Base-by-base conservation (phyloP, 1,140 invertebrate genomes). In the Drosophila virilis region DNA sequence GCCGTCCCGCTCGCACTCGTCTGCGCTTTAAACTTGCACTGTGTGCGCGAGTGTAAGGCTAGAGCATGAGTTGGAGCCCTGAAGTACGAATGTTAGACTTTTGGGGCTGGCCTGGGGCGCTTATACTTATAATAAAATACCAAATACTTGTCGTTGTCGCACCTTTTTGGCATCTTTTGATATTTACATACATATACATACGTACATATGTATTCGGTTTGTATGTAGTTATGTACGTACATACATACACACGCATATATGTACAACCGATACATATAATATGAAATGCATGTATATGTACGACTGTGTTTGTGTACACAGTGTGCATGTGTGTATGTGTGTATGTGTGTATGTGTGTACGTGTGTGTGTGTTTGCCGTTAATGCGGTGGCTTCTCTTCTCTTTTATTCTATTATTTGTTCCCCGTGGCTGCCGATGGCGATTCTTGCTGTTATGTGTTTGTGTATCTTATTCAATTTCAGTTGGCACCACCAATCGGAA, bases 61-160 rank as follows among this genome's bases (percentile, higher is more conserved):
- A n/a, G 10, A n/a, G 48, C 6, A 17, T 35, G 43, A 33, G 12
- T 32, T 42, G 10, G 13, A 35, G 46, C 28, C 17, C 45, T 33
- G 33, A 42, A 51, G 61, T 65, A 71, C 68, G 52, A 71, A 65
- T 65, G 68, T 42, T 54, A 42, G 61, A 67, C 67, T 54, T 54
- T 54, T 71, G 73, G 59, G 68, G 73, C 73, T 71, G 68, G 67
- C 84, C 80, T 67, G 79, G 74, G 83, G 83, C 83, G 83, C 88
- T 77, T 62, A 71, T 75, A 75, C 66, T 74, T 74, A 74, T 69
- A 74, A 74, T 74, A 74, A 69, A 68, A 74, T 68, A 69, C 71
- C 65, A 74, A 74, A 74, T 74, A 57, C 71, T 74, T 74, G 57
- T 69, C 65, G 71, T 74, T 74, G 65, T 74, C 71, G 71, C 71